phyloP scores from a whole-genome alignment of 2,113 vertebrate genomes.

The Calyptomena viridis region DNA sequence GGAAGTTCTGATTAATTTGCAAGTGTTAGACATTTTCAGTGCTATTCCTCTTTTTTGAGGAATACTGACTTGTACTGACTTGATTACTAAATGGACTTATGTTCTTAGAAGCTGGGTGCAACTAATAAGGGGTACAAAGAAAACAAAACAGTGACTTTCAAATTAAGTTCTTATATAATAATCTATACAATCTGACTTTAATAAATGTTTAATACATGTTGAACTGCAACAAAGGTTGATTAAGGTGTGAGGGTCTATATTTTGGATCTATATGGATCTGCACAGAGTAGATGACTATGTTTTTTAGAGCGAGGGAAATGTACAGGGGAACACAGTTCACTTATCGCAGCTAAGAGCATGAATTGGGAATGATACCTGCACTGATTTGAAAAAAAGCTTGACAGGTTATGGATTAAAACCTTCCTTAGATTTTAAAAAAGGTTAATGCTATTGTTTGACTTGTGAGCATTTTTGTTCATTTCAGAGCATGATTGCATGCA shows the following conservation, averaged over 20 bases:
- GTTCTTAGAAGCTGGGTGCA: neutral
- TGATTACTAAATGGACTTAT: neutral
- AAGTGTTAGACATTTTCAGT: neutral
- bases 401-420: neutral
- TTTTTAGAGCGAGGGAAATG: neutral
- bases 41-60: neutral
- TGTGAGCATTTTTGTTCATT: neutral
- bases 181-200: neutral
- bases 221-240: neutral
- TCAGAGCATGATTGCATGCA: neutral
- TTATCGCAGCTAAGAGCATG: neutral
- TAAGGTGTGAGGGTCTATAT: neutral
- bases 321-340: neutral
- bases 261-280: neutral
- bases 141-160: neutral
- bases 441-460: slow-evolving; percentile 2
- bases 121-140: neutral
- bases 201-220: neutral
- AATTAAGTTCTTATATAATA: neutral
- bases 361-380: neutral
- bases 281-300: neutral
- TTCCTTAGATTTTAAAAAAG: neutral
- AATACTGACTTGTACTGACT: neutral
- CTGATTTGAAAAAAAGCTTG: neutral
- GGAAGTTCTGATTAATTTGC: neutral